Conservation (phyloP, 37 sponge, comb jelly and placozoan genomes). For the Geodia barretti region DNA sequence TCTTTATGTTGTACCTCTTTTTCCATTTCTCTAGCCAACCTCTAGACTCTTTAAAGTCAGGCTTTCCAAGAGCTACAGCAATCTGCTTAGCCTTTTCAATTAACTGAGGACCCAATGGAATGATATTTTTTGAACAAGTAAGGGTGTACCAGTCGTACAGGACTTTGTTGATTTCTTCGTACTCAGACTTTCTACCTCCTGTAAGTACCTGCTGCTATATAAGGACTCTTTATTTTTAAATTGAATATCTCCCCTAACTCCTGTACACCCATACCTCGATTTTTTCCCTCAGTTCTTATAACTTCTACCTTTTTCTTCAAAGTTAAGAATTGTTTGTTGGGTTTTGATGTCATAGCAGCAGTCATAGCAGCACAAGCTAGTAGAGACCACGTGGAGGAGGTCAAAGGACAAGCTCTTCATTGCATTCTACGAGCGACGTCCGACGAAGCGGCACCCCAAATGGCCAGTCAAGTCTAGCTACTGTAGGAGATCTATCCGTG, state of each 20-base stretch:
- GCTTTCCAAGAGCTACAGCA: conserved; percentile 26
- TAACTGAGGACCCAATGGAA: conserved; percentile 42
- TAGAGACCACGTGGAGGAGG: background rate
- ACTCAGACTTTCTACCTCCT: background rate
- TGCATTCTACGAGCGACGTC: too few relatives aligned
- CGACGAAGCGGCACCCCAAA: too few relatives aligned
- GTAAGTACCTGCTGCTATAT: background rate
- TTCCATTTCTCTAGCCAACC: conserved; percentile 68
- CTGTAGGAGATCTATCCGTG: background rate
- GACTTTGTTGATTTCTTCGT: background rate
- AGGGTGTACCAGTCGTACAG: background rate
- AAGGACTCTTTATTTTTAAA: background rate
- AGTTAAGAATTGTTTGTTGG: background rate
- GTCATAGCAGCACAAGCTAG: too few relatives aligned
- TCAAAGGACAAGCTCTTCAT: background rate
- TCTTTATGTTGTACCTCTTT: conserved; percentile 37
- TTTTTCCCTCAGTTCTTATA: background rate
- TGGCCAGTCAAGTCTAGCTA: too few relatives aligned
- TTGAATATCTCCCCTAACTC: background rate
- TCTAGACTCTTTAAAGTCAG: conserved; percentile 50
- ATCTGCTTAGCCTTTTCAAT: conserved; percentile 50
- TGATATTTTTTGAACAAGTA: conserved; percentile 11
- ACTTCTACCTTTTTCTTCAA: background rate
- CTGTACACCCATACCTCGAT: background rate
- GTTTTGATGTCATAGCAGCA: background rate